Percentiles rank a stretch among this genome's conserved stretches.
Conservation (phyloP, 2,888 invertebrate genomes). For the Dorcus hopei region DNA sequence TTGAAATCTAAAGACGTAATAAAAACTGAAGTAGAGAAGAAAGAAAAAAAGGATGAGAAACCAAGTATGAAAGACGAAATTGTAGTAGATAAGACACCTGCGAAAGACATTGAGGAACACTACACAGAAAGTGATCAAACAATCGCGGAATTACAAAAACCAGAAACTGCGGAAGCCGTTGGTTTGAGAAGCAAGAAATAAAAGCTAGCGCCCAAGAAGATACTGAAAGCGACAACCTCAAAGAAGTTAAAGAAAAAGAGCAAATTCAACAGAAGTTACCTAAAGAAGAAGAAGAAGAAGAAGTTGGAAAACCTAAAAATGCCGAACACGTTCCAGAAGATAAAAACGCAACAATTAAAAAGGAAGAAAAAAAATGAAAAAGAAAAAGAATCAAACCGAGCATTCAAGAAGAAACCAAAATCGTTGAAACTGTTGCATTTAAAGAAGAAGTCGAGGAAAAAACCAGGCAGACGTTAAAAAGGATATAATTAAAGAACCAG, state of each 20-base stretch:
- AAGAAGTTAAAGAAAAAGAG: conserved; percentile 6
- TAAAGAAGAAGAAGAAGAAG: neutral
- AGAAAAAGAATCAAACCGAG: neutral
- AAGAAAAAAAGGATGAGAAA: neutral
- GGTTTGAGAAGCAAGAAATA: neutral
- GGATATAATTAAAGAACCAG: conserved; percentile 4
- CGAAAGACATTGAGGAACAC: neutral
- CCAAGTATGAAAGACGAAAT: neutral
- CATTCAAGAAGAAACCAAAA: conserved; percentile 14
- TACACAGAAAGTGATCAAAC: neutral
- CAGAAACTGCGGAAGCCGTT: neutral
- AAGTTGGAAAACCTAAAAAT: neutral
- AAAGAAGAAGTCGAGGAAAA: conserved; percentile 14
- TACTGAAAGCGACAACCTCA: neutral
- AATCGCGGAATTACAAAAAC: neutral
- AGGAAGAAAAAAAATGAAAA: neutral
- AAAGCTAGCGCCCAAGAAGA: conserved; percentile 2
- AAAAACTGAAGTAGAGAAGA: neutral
- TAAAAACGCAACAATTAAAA: conserved; percentile 3
- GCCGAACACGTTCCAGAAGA: conserved; percentile 2
- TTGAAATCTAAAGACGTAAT: conserved; percentile 3
- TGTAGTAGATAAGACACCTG: neutral
- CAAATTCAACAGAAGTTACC: neutral
- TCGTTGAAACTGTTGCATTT: conserved; percentile 20
- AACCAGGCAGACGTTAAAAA: neutral